Evolutionary conservation across 2,888 invertebrate species (phyloP).

Genomic region (Drosophila pegasa): DNA sequence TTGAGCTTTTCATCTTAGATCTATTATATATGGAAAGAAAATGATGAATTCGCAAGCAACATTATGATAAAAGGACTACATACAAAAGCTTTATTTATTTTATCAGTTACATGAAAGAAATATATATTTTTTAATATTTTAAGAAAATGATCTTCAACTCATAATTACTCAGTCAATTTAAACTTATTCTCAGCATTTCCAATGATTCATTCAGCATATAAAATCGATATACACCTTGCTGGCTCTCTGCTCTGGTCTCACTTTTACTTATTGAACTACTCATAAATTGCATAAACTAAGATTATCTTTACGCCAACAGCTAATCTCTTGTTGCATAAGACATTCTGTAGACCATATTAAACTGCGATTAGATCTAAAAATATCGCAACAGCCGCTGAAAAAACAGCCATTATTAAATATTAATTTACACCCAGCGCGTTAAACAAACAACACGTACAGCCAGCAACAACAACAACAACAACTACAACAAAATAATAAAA

Average conservation of each 20-base stretch:
- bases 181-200: background rate
- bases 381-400: constrained; percentile 36
- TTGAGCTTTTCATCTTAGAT: no score
- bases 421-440: constrained; percentile 81
- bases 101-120: no score
- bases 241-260: background rate
- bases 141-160: background rate
- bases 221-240: background rate
- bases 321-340: constrained; percentile 42
- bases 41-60: no score
- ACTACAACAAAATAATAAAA: constrained; percentile 32
- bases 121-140: background rate
- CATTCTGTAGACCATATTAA: constrained; percentile 60
- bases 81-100: no score
- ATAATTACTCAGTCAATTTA: background rate
- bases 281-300: constrained; percentile 53
- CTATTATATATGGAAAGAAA: no score
- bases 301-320: constrained; percentile 21
- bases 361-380: constrained; percentile 67
- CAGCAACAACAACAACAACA: constrained; percentile 37
- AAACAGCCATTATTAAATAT: constrained; percentile 81
- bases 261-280: constrained; percentile 1
- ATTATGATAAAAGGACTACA: no score
- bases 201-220: background rate
- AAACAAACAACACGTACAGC: constrained; percentile 78